Conservation (phyloP, 2,888 invertebrate species). For the Hirtodrosophila trivittata region DNA sequence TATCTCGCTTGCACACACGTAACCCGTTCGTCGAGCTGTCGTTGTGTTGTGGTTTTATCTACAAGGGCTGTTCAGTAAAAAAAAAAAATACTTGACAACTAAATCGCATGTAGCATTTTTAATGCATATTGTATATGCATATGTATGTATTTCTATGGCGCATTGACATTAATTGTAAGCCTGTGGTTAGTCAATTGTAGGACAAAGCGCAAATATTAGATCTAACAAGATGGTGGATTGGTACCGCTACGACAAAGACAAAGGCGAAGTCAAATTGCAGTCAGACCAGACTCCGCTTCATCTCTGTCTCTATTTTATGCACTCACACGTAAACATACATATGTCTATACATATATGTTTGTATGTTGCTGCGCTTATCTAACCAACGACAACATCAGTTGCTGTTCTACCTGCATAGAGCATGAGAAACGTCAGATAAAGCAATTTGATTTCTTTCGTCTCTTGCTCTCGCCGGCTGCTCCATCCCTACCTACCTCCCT, state of each 20-base stretch:
- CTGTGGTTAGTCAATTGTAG: conserved; percentile 31
- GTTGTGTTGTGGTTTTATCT: conserved; percentile 42
- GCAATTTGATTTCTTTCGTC: conserved; percentile 31
- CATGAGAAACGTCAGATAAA: conserved; percentile 35
- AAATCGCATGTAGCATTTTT: conserved; percentile 30
- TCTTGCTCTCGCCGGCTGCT: conserved; percentile 18
- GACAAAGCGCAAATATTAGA: conserved; percentile 22
- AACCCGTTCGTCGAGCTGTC: conserved; percentile 40
- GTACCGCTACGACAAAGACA: conserved; percentile 33
- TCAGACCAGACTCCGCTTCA: conserved; percentile 2
- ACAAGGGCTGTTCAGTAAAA: conserved; percentile 24
- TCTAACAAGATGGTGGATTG: conserved; percentile 49
- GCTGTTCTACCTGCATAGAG: conserved; percentile 44
- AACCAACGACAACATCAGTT: conserved; percentile 30
- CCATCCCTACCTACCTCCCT: conserved; percentile 2
- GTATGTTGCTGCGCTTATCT: conserved; percentile 42
- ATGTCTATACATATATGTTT: neutral
- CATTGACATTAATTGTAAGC: conserved; percentile 41
- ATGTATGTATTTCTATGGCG: conserved; percentile 6
- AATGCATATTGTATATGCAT: conserved; percentile 14
- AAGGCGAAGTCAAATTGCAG: conserved; percentile 12
- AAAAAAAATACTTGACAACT: conserved; percentile 4
- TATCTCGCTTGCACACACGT: conserved; percentile 45
- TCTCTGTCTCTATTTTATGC: conserved; percentile 12
- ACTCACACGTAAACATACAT: neutral